Evolutionary conservation across 2,113 vertebrate species (phyloP).

Genomic region (Antidorcas marsupialis): DNA sequence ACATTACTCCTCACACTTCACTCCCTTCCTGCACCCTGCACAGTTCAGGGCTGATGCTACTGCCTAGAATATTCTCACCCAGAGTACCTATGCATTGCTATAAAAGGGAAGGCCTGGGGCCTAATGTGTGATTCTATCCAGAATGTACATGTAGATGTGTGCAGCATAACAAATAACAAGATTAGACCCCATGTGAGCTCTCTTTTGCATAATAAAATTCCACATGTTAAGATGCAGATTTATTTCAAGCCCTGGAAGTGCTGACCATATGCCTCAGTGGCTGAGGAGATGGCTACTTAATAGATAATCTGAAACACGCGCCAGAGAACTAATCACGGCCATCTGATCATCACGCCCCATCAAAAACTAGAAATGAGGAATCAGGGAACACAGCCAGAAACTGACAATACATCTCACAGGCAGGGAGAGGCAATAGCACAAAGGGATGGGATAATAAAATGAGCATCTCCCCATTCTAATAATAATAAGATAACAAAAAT

Average conservation of each 20-base stretch:
- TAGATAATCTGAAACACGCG: constrained; percentile 56
- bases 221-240: constrained; percentile 67
- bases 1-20: not conserved
- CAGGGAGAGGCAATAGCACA: not conserved
- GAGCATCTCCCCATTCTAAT: not conserved
- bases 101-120: not conserved
- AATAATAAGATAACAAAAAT: not conserved
- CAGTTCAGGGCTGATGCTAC: not conserved
- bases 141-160: constrained; percentile 19
- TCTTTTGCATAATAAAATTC: constrained; percentile 70
- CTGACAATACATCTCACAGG: not conserved
- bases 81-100: not conserved
- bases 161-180: constrained; percentile 34
- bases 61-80: not conserved
- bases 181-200: constrained; percentile 12
- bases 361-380: constrained; percentile 38
- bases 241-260: constrained; percentile 66
- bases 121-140: not conserved
- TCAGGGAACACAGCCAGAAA: constrained; percentile 15
- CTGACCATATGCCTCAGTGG: constrained; percentile 68
- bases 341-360: constrained; percentile 60
- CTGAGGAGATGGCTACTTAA: constrained; percentile 57
- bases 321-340: constrained; percentile 60
- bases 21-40: not conserved
- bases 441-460: not conserved